A percentile compares a stretch with the other conserved stretches of the same genome.
phyloP scores from a whole-genome alignment of 2,113 vertebrate species.

The Pteropus alecto region DNA sequence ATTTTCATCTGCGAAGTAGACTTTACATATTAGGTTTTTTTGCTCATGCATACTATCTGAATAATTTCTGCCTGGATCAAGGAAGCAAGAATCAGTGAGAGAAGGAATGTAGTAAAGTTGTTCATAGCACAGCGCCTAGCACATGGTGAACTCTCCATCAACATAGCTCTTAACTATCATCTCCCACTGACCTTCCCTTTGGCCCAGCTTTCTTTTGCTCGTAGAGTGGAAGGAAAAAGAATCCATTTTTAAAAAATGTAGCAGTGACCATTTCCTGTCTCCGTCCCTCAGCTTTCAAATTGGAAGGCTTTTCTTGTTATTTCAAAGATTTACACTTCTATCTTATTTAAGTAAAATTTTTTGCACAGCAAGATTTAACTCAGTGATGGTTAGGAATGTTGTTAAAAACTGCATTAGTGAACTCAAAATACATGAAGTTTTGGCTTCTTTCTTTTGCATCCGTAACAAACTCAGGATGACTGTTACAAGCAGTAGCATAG shows the following conservation, averaged over 20 bases:
- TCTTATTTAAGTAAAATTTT: not conserved
- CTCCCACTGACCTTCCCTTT: too few relatives aligned
- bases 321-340: not conserved
- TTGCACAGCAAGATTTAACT: not conserved
- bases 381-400: not conserved
- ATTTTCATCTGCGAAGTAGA: not conserved
- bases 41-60: not conserved
- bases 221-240: not conserved
- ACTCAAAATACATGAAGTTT: not conserved
- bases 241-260: not conserved
- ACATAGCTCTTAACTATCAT: not conserved
- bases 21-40: not conserved
- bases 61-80: not conserved
- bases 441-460: not conserved
- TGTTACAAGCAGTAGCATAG: accelerated
- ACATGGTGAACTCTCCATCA: accelerated
- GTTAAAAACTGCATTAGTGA: not conserved
- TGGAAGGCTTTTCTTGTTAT: not conserved
- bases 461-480: not conserved
- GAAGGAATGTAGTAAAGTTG: too few relatives aligned
- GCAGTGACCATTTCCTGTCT: not conserved
- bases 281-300: not conserved
- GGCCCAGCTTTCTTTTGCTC: not conserved
- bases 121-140: not conserved
- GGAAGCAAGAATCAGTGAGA: not conserved